Evolutionary conservation across 2,888 invertebrate species (phyloP), one percentile per base, ranked within the genome.

Genomic region (Aporophyla lueneburgensis): DNA sequence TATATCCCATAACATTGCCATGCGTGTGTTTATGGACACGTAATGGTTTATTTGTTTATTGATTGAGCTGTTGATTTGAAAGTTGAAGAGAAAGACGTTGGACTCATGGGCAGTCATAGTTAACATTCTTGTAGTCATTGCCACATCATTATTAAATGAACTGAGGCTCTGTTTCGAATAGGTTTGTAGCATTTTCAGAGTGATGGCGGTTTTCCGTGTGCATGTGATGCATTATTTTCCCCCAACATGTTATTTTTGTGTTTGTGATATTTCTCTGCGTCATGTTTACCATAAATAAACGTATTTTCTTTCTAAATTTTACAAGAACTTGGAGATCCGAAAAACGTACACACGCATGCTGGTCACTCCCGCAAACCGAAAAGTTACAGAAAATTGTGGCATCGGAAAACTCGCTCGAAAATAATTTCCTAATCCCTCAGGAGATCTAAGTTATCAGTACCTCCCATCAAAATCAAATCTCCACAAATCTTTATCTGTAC

Each of bases 11-110:
- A 80, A 86, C 56, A 69, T 74, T 70, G 65, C 67, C 67, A 59
- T 76, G 59, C 54, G 43, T 51, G 67, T 75, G 73, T 74, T 72
- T 77, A 68, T 76, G 54, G 49, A 67, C 76, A 80, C 66, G 78
- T 76, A 80, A 87, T 78, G 54, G 67, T 68, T 75, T 80, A 59
- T 86, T 83, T 80, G 74, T 80, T 81, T 85, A 74, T 75, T 81
- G 71, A 56, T 80, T 75, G 74, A 66, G 73, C 59, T 63, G 66
- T 76, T 68, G 40, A 75, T 66, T 65, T 74, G 83, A 86, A 86
- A 82, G 83, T 71, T 61, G 40, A 12, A 67, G 40, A 49, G 49
- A 83, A 70, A 59, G 21, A 76, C 9, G 9, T 56, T 62, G 19
- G 51, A 59, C 9, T 59, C 24, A 53, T 43, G 4, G n/a, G 7